phyloP scores from a whole-genome alignment of 2,888 invertebrate genomes.

The Drosophila nr. perissopoda region DNA sequence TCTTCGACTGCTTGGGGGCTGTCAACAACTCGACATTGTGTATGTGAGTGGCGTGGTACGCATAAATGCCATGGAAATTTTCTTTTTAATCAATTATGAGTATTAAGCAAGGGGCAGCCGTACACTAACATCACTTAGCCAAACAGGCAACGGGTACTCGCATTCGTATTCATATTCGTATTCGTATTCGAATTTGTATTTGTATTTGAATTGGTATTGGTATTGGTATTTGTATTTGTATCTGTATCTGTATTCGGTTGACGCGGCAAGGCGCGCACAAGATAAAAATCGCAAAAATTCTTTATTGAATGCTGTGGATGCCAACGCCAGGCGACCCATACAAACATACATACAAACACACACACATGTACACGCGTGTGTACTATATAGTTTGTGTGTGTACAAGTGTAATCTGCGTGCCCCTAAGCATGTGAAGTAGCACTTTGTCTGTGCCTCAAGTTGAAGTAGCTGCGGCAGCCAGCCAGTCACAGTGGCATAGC shows the following conservation, averaged over 20 bases:
- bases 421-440: conserved; percentile 73
- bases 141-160: conserved; percentile 28
- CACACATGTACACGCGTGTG: neutral
- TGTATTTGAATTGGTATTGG: conserved; percentile 24
- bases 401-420: conserved; percentile 67
- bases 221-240: conserved; percentile 20
- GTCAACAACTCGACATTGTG: conserved; percentile 78
- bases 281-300: conserved; percentile 80
- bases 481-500: conserved; percentile 11
- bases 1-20: conserved; percentile 43
- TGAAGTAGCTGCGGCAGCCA: conserved; percentile 59
- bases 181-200: conserved; percentile 16
- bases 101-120: conserved; percentile 66
- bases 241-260: conserved; percentile 47
- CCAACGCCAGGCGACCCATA: conserved; percentile 56
- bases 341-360: neutral
- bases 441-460: conserved; percentile 72
- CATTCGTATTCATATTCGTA: conserved; percentile 16
- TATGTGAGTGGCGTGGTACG: conserved; percentile 77
- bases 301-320: conserved; percentile 78
- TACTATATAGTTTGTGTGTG: conserved; percentile 36
- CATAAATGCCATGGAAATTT: conserved; percentile 80
- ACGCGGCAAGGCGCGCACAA: conserved; percentile 56
- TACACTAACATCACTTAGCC: conserved; percentile 39
- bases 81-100: conserved; percentile 81